A percentile compares a stretch with the other conserved stretches of the same genome.
phyloP scores from a whole-genome alignment of 2,113 vertebrate species.

The Psephotus haematonotus region DNA sequence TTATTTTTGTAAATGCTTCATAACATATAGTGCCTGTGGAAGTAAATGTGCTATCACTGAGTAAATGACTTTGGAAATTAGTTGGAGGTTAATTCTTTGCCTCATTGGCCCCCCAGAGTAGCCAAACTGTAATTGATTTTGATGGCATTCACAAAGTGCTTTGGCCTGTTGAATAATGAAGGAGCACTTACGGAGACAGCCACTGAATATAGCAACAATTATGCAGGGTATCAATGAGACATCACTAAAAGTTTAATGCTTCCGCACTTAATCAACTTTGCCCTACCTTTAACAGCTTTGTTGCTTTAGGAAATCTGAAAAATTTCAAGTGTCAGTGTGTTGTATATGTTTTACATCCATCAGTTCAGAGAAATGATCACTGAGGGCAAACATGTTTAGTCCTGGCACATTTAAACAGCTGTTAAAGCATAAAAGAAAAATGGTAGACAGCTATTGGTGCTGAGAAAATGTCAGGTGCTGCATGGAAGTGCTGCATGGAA shows the following conservation, averaged over 20 bases:
- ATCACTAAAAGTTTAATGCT: conserved; percentile 60
- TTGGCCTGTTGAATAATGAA: conserved; percentile 69
- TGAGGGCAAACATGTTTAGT: neutral
- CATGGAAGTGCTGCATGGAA: neutral
- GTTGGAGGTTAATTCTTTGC: conserved; percentile 81
- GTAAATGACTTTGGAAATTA: conserved; percentile 80
- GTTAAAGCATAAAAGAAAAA: conserved; percentile 19
- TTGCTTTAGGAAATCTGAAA: conserved; percentile 53
- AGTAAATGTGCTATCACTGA: conserved; percentile 52
- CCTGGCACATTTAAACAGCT: conserved; percentile 3
- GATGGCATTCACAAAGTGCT: conserved; percentile 65
- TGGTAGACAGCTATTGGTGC: neutral
- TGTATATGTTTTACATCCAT: conserved; percentile 20
- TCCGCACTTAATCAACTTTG: conserved; percentile 57
- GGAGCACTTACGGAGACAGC: conserved; percentile 30
- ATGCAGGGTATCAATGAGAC: conserved; percentile 56
- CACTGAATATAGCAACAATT: conserved; percentile 61
- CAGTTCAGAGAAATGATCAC: conserved; percentile 4
- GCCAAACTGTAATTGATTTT: conserved; percentile 78
- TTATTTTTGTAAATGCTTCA: conserved; percentile 45
- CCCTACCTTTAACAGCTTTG: conserved; percentile 31
- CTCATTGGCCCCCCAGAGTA: conserved; percentile 74
- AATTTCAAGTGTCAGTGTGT: conserved; percentile 23
- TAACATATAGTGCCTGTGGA: conserved; percentile 21
- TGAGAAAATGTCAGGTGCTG: neutral